Evolutionary conservation across 2,888 invertebrate species (phyloP), one percentile per base, ranked within the genome.

Genomic region (Chironomus tentans): DNA sequence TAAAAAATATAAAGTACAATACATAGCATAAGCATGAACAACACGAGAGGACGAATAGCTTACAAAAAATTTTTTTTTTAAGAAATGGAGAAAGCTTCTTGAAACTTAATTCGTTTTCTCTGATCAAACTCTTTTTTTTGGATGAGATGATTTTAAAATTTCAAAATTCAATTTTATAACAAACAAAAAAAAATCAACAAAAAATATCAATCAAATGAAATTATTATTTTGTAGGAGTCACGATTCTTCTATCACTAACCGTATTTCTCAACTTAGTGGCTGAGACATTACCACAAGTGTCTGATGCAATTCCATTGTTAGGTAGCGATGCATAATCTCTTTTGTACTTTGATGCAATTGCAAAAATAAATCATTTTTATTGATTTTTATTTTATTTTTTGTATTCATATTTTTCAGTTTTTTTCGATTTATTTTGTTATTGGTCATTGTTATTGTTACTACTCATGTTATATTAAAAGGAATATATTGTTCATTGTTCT

Each of bases 201-300:
- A 38, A 65, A 65, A 65, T 65, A n/a, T 81, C 80, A 50, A 69
- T 48, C 48, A 21, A 65, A 56, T 72, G 78, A 78, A 78, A 82
- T 82, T 65, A 65, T 24, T 80, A 84, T 82, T 85, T 88, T 90
- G 85, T 92, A 95, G 95, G 94, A 88, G 95, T 96, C 87, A 95
- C 95, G 88, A 97, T 97, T 88, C 93, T 97, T 87, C 95, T 98
- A 86, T 98, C 98, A 87, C 93, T 98, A 90, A 98, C 97, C 89
- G 97, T 98, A 89, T 98, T 98, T 91, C 94, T 98, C 89, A 95
- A 98, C 90, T 93, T 98, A 90, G 97, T 98, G 87, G 97, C 97
- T 82, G 97, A 98, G 91, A 97, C 97, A 88, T 94, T 98, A 92
- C 98, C 98, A 87, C 97, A 95, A 90, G 98, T 98, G 87, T 98